Evolutionary conservation across 64 coral and sea anemone species (phyloP), one percentile per base, ranked within the genome.

Genomic region (Porites lutea): DNA sequence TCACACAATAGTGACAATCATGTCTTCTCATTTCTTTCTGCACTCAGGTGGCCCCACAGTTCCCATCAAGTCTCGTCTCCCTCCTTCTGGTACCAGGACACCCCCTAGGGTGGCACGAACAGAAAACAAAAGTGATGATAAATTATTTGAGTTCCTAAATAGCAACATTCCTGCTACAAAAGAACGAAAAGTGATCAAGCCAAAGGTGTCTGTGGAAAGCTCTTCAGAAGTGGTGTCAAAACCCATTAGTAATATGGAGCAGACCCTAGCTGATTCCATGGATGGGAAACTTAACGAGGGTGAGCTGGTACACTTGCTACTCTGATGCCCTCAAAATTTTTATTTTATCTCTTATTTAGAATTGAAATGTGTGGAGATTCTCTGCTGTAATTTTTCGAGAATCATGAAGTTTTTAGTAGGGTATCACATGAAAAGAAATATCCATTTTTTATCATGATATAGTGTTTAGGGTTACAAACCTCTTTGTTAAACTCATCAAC

Each of bases 121-220:
- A 72, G 93, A 89, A 51, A 89, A 96, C 6, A 91, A 86, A 53
- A 96, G 14, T 71, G 97, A 99, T 86, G 94, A 99, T 54, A 92
- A 96, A 69, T 75, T 99, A 80, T 99, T 99, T 74, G 94, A 93
- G 55, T 99, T 99, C 60, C 85, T 99, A 3, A 99, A 99, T 88
- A 99, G 83, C 48, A 88, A 89, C 80, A 72, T 85, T 59, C 72
- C 94, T 48, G 13, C 79, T 52, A 79, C 79, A 4, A 93, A 99
- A 45, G 91, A 93, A 48, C 96, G 70, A 61, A 99, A 92, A 73
- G 45, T 55, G 75, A 52, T 48, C 3, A 96, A 92, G 59, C 92
- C 71, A 84, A 89, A 89, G 71, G 16, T 84, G 2, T 77, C 72
- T 45, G 27, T 10, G 65, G 92, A 94, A 55, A 82, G 65, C 11